Percentiles rank a stretch among this genome's conserved stretches.
Conservation (phyloP, 2,113 vertebrate species). For the Nesoenas mayeri region DNA sequence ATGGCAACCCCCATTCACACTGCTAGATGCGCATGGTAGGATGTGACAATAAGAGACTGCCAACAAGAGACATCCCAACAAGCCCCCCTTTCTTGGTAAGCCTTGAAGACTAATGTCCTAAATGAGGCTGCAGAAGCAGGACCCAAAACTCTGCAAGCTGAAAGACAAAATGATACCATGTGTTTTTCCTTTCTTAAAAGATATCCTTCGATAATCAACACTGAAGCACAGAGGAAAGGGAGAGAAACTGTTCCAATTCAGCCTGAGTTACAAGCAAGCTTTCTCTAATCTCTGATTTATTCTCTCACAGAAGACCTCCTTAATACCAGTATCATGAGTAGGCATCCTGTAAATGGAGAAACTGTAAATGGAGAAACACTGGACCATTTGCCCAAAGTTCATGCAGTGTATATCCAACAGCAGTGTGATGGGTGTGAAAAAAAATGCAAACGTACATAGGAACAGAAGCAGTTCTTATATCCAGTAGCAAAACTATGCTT, state of each 20-base stretch:
- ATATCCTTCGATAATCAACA: not conserved
- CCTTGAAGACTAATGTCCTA: not conserved
- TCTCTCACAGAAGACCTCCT: not conserved
- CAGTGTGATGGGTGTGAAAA: not conserved
- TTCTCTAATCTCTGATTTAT: not conserved
- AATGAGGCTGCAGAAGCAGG: not conserved
- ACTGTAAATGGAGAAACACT: not conserved
- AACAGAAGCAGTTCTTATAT: conserved; percentile 3
- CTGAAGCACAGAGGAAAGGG: not conserved
- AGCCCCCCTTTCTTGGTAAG: not conserved
- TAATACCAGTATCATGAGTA: not conserved
- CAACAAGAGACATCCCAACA: not conserved
- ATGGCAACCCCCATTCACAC: not conserved
- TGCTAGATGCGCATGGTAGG: not conserved
- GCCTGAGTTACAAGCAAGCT: not conserved
- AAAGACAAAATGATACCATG: not conserved
- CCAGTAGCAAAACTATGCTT: not conserved
- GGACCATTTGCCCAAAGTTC: not conserved
- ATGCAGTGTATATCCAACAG: not conserved
- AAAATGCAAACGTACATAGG: not conserved
- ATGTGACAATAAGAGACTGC: not conserved
- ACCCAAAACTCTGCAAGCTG: not conserved
- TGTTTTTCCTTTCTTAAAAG: not conserved
- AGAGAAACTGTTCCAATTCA: not conserved
- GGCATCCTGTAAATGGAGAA: too few species aligned